These are phyloP conservation scores for Drosophila testacea DNA, from an alignment of 2,888 invertebrate genomes.

Conservation along the genomic window DNA sequence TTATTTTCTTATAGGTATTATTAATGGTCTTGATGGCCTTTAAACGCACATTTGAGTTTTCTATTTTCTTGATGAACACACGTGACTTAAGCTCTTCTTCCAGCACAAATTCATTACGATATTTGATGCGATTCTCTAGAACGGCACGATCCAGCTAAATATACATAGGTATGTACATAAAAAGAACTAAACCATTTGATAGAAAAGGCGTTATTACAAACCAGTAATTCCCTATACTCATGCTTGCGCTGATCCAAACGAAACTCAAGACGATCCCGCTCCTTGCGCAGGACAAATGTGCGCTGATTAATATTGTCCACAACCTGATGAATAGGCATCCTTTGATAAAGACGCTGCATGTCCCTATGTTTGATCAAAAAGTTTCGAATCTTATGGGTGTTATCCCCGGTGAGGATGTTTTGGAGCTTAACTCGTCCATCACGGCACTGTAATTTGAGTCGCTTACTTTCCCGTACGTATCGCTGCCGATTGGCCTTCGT, in stretches of 20 bases:
- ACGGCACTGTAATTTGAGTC: constrained; percentile 77
- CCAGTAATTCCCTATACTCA: constrained; percentile 74
- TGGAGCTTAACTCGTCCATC: constrained; percentile 81
- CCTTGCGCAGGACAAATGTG: constrained; percentile 84
- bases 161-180: not conserved
- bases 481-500: constrained; percentile 72
- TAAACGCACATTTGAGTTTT: constrained; percentile 83
- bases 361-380: constrained; percentile 81
- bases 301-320: constrained; percentile 84
- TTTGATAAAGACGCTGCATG: constrained; percentile 82
- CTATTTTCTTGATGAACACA: constrained; percentile 78
- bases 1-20: constrained; percentile 81
- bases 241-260: constrained; percentile 70
- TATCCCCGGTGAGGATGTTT: constrained; percentile 72
- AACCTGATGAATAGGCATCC: constrained; percentile 82
- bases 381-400: constrained; percentile 79
- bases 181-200: not conserved
- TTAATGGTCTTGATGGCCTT: constrained; percentile 83
- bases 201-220: constrained; percentile 44
- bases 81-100: constrained; percentile 80
- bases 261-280: constrained; percentile 81
- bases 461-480: constrained; percentile 60
- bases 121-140: constrained; percentile 83
- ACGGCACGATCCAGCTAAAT: constrained; percentile 71
- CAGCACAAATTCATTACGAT: constrained; percentile 79